These are phyloP conservation scores for Streblospio benedicti DNA, from an alignment of 1,140 invertebrate species.

Conservation along the genomic window DNA sequence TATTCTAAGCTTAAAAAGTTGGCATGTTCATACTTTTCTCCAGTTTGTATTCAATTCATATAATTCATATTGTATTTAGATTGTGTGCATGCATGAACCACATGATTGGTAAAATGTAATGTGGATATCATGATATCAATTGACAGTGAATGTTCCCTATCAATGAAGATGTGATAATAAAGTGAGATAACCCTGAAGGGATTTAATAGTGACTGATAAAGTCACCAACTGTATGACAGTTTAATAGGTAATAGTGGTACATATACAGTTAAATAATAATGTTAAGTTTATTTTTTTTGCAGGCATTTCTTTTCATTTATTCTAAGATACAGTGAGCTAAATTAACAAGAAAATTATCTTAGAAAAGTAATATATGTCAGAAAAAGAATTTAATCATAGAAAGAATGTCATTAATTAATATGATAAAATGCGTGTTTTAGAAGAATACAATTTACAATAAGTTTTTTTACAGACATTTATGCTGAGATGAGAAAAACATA, in stretches of 20 bases:
- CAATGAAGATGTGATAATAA: not conserved
- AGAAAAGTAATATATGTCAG: too few relatives aligned
- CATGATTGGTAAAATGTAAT: not conserved
- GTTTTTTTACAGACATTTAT: too few relatives aligned
- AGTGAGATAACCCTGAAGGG: not conserved
- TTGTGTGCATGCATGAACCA: not conserved
- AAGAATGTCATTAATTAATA: too few relatives aligned
- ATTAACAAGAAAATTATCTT: not conserved
- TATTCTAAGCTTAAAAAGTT: not conserved
- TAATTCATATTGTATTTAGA: not conserved
- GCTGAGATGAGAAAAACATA: too few relatives aligned
- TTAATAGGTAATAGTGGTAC: too few relatives aligned
- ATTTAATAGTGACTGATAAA: not conserved
- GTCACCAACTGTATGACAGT: not conserved
- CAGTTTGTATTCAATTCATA: not conserved
- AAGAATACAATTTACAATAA: too few relatives aligned
- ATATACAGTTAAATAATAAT: too few relatives aligned
- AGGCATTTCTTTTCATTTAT: not conserved
- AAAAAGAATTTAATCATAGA: too few relatives aligned
- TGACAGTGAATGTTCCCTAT: not conserved
- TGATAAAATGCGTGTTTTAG: too few relatives aligned
- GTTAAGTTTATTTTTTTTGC: not conserved
- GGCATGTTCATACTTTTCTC: not conserved
- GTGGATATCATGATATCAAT: not conserved
- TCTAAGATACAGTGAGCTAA: not conserved